Percentiles rank a stretch among this genome's conserved stretches.
Evolutionary conservation across 2,113 vertebrate species (phyloP).

Genomic region (Carassius auratus): DNA sequence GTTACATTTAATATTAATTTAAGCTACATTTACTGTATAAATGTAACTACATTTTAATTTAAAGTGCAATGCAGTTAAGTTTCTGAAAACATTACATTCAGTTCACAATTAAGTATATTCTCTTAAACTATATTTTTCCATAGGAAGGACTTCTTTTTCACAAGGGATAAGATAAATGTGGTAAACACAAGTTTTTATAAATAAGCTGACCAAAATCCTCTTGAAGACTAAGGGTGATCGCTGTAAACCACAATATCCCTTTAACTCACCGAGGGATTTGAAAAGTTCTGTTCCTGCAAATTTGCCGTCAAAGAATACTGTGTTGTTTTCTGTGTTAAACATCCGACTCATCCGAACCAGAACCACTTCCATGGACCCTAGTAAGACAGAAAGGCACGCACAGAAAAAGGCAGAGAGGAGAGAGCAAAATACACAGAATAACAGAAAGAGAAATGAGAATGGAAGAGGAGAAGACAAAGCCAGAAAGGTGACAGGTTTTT

Average conservation of each 20-base stretch:
- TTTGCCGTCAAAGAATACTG: slow-evolving; percentile 91
- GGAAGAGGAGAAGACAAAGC: slow-evolving; percentile 59
- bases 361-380: slow-evolving; percentile 94
- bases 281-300: slow-evolving; percentile 87
- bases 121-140: too few species aligned
- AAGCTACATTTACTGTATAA: too few species aligned
- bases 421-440: slow-evolving; percentile 57
- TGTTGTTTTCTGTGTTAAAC: slow-evolving; percentile 87
- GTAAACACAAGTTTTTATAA: background rate
- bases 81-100: too few species aligned
- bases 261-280: slow-evolving; percentile 83
- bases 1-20: too few species aligned
- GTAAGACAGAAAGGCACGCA: background rate
- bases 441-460: slow-evolving; percentile 75
- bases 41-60: too few species aligned
- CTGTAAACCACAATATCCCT: too few species aligned
- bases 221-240: too few species aligned
- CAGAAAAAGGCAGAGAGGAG: background rate
- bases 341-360: slow-evolving; percentile 88
- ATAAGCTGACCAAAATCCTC: too few species aligned
- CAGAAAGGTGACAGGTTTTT: background rate
- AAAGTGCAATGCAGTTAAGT: too few species aligned
- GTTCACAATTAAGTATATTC: too few species aligned
- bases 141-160: too few species aligned
- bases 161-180: too few species aligned